Base-by-base conservation (phyloP, 2,113 vertebrate species). In the Lutjanus erythropterus region DNA sequence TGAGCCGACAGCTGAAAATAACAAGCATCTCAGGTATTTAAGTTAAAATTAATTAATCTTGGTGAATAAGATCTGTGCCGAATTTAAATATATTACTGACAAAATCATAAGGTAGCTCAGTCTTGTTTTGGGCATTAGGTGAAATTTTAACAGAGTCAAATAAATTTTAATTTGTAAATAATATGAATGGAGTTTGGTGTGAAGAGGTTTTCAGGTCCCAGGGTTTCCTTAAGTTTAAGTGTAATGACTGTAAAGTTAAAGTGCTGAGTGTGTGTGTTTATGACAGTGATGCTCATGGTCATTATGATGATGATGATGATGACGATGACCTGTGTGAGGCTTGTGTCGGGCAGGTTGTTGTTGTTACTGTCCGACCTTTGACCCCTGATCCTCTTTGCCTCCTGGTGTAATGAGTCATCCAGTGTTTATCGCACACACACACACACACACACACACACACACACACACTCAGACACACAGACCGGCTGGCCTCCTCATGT, bases 361-460 rank as follows among this genome's bases (percentile, higher is more conserved):
- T 61, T 69, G 27, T 66, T 53, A 39, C 21, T 53, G 12, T 61
- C 18, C 77, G 71, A 86, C 67, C 44, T 80, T 74, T 62, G 50
- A 85, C 71, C 81, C 18, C 41, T 75, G 73, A 73, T 37, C 65
- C 69, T 80, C 56, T 78, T 53, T 79, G 41, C 73, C 44, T 78
- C 7, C 56, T 78, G 19, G 9, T 80, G 35, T 23, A 52, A 62
- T 85, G 69, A 81, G 29, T 85, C 79, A 83, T 72, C 58, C 53
- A 31, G 81, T 47, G 64, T 89, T 55, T n/a, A 89, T 7, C 29
- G 10, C 39, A 66, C 39, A 58, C 61, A 75, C 58, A 79, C 67
- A 70, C 61, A 76, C 47, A 64, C 75, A 69, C 68, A 71, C 65
- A 37, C 18, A 74, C 56, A 73, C 58, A 74, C 60, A 75, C 60